These are phyloP conservation scores for Atherinomorus stipes DNA, from an alignment of 2,113 vertebrate species.

Conservation along the genomic window DNA sequence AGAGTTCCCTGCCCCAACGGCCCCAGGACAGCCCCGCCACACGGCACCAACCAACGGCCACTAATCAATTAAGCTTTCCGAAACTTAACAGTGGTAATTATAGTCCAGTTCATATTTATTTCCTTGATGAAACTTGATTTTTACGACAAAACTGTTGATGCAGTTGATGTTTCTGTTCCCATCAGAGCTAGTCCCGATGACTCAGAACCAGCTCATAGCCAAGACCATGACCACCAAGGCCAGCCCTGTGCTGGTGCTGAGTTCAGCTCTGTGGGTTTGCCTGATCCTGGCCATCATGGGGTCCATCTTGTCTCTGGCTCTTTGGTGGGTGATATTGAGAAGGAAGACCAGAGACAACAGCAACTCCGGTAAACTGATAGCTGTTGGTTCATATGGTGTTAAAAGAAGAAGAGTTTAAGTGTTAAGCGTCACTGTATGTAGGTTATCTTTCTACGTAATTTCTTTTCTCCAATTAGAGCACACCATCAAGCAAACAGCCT, in stretches of 20 bases:
- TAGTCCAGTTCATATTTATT: background rate
- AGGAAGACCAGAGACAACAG: slow-evolving; percentile 28
- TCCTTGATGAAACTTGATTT: background rate
- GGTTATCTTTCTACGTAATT: too few relatives aligned
- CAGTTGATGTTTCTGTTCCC: background rate
- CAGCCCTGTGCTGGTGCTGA: background rate
- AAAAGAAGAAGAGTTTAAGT: too few relatives aligned
- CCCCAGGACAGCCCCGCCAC: too few relatives aligned
- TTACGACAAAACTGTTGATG: background rate
- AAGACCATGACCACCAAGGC: background rate
- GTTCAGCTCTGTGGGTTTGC: slow-evolving; percentile 63
- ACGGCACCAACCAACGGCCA: too few relatives aligned
- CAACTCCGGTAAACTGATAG: slow-evolving; percentile 51
- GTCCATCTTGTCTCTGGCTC: slow-evolving; percentile 65
- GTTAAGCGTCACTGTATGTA: too few relatives aligned
- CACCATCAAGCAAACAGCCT: too few relatives aligned
- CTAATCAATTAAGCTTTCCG: too few relatives aligned
- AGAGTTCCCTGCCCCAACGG: too few relatives aligned
- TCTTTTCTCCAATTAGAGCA: too few relatives aligned
- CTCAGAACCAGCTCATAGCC: background rate
- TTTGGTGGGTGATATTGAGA: slow-evolving; percentile 77
- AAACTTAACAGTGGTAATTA: background rate
- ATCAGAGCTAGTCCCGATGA: slow-evolving; percentile 23
- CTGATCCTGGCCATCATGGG: slow-evolving; percentile 54
- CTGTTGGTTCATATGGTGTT: background rate